phyloP scores from a whole-genome alignment of 2,888 invertebrate genomes.

The Meandrusa payeni region DNA sequence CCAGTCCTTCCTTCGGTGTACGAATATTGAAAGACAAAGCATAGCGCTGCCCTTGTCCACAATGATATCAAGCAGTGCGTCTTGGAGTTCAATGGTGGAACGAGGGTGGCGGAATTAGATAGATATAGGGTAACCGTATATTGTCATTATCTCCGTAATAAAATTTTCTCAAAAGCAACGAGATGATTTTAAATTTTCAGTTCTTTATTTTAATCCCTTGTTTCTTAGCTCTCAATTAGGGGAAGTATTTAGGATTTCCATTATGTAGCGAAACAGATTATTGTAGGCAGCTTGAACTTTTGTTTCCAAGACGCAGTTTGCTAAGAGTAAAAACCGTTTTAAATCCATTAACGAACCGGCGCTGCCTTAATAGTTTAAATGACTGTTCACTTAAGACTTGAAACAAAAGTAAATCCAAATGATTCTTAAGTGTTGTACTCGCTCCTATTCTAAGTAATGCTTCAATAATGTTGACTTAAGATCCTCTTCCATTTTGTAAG shows the following conservation, averaged over 20 bases:
- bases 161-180: background rate
- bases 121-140: too few species aligned
- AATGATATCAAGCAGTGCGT: too few species aligned
- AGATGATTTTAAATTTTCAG: background rate
- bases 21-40: too few species aligned
- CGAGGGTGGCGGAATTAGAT: too few species aligned
- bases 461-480: too few species aligned
- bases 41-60: too few species aligned
- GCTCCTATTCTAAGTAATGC: too few species aligned
- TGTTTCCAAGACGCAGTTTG: conserved; percentile 1
- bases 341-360: conserved; percentile 4
- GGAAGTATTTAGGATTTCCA: background rate
- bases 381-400: background rate
- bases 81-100: too few species aligned
- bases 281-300: background rate
- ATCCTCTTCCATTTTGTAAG: too few species aligned
- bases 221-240: background rate
- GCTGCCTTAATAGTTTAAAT: background rate
- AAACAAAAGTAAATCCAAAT: background rate
- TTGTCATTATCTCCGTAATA: too few species aligned
- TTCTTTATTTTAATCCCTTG: background rate
- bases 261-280: conserved; percentile 3
- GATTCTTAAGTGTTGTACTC: conserved; percentile 1
- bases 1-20: too few species aligned
- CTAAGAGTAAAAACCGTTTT: background rate